Base-by-base conservation (phyloP, 2,797 vertebrate genomes). In the Phrynocephalus guinanensis region DNA sequence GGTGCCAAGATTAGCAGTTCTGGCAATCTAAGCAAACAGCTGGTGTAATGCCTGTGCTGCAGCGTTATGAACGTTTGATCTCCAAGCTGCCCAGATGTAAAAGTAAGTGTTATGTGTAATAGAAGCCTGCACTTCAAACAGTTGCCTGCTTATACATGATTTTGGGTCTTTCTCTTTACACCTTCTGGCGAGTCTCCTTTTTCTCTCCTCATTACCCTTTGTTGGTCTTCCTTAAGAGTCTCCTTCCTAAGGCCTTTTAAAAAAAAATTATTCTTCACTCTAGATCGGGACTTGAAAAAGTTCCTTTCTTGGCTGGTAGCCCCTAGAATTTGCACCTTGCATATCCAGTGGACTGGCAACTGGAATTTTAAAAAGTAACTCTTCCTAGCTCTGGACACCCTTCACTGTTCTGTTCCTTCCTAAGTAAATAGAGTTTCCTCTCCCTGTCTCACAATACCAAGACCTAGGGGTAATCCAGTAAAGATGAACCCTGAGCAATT, bases 11-110 rank as follows among this genome's bases (percentile, higher is more conserved):
- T 10, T 82, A 5, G 30, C 79, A 56, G 72, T 13, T 85, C 1
- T 80, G 83, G n/a, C 86, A 81, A n/a, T 70, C 26, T 60, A 79
- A 48, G 67, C 20, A 15, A 76, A 67, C 20, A 78, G 48, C 52
- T 10, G 82, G 67, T 66, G 26, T 63, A 48, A 84, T 78, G 15
- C 70, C 66, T 82, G 76, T 48, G 68, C 28, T 60, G 68, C 68
- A 38, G 20, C 6, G 7, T 52, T 24, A n/a, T 28, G 15, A 30
- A 56, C 28, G 30, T 71, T 82, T 82, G 73, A 86, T 89, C 79
- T 28, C 52, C 20, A 56, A 77, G 56, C n/a, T 73, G 67, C 30
- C 63, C 30, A 79, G 60, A 26, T n/a, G 63, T 56, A 20, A 66
- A 10, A 44, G 63, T 82, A 60, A 56, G 33, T 66, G 56, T 77